Evolutionary conservation across 2,113 vertebrate species (phyloP).

Genomic region (Bettongia penicillata): DNA sequence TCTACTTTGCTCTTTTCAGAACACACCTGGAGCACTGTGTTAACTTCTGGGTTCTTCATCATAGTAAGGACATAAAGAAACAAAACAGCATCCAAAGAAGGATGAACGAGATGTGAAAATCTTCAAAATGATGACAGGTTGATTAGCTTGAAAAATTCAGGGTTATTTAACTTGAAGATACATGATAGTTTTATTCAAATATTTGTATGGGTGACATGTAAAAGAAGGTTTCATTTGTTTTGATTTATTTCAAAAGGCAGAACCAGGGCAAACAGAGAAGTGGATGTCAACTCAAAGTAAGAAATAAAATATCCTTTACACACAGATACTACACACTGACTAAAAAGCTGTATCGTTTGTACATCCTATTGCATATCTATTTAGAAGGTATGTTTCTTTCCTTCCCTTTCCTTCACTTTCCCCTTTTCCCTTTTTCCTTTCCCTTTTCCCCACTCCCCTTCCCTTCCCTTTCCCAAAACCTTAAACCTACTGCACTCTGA

Average conservation of each 20-base stretch:
- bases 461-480: too few relatives aligned
- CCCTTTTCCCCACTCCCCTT: too few relatives aligned
- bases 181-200: too few relatives aligned
- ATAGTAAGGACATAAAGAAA: not conserved
- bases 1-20: not conserved
- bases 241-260: not conserved
- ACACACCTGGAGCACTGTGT: not conserved
- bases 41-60: not conserved
- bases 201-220: not conserved
- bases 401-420: too few relatives aligned
- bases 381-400: not conserved
- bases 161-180: too few relatives aligned
- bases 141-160: not conserved
- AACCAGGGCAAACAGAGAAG: not conserved
- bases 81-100: not conserved
- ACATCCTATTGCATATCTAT: not conserved
- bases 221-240: not conserved
- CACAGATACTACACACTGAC: too few relatives aligned
- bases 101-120: not conserved
- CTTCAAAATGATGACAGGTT: not conserved
- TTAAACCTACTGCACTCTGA: too few relatives aligned
- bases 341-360: not conserved
- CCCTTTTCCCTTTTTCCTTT: too few relatives aligned
- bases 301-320: not conserved
- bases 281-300: not conserved